Percentiles rank a stretch among this genome's conserved stretches.
phyloP scores from a whole-genome alignment of 2,888 invertebrate genomes.

The Melanargia galathea region DNA sequence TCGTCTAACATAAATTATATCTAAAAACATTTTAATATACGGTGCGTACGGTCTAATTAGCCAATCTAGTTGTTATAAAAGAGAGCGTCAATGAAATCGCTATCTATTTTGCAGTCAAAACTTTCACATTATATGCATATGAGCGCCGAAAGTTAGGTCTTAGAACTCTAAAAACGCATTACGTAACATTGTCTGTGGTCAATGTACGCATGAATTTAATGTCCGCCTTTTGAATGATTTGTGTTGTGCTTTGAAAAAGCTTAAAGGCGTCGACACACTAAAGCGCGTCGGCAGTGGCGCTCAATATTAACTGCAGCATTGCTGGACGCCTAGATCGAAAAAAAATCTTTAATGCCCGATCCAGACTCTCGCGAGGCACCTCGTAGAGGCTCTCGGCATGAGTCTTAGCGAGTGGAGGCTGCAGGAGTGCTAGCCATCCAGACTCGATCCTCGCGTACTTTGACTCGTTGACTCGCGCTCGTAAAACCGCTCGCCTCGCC shows the following conservation, averaged over 20 bases:
- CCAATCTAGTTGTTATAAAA: constrained; percentile 13
- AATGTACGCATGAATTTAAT: constrained; percentile 1
- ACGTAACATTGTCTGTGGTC: constrained; percentile 1
- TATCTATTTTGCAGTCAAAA: constrained; percentile 2
- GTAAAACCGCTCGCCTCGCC: too few species aligned
- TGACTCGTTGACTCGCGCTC: too few species aligned
- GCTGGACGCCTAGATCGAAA: too few species aligned
- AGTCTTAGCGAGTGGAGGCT: too few species aligned
- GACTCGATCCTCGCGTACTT: too few species aligned
- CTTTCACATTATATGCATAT: constrained; percentile 7
- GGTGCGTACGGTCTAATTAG: not conserved
- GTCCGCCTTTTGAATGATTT: constrained; percentile 7
- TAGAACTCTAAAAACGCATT: not conserved
- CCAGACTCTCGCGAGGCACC: too few species aligned
- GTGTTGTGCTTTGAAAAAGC: not conserved
- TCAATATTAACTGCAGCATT: not conserved
- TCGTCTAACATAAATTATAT: not conserved
- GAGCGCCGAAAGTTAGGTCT: not conserved
- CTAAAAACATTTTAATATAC: not conserved
- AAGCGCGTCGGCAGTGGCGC: not conserved
- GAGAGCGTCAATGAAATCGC: not conserved
- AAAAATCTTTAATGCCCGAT: too few species aligned
- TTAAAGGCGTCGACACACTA: not conserved
- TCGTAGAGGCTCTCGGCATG: too few species aligned
- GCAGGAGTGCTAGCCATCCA: too few species aligned